These are phyloP conservation scores for Athalia circularis DNA, from an alignment of 2,888 invertebrate genomes.

Conservation along the genomic window DNA sequence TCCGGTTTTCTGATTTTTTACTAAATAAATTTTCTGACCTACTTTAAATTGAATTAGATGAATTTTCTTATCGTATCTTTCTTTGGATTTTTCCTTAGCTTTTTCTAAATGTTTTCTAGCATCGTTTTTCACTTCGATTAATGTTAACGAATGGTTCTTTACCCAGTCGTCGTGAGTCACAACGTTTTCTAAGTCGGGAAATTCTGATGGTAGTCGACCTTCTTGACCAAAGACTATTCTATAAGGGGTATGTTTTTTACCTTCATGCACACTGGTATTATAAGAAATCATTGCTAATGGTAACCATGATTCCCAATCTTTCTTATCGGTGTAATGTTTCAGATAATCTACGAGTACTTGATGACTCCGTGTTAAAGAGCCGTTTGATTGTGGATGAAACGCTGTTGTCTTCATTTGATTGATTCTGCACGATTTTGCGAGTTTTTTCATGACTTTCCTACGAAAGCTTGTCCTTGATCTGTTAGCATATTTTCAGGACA, in stretches of 20 bases:
- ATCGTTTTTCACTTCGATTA: conserved; percentile 51
- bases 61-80: conserved; percentile 15
- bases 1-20: not conserved
- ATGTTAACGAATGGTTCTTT: conserved; percentile 49
- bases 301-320: conserved; percentile 45
- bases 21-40: not conserved
- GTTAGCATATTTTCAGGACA: conserved; percentile 49
- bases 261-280: conserved; percentile 48
- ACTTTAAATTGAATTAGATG: not conserved
- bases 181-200: not conserved
- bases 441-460: conserved; percentile 25
- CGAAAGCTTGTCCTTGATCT: conserved; percentile 53
- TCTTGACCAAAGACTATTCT: conserved; percentile 30
- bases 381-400: conserved; percentile 44
- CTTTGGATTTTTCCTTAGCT: conserved; percentile 4
- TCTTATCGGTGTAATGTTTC: conserved; percentile 41
- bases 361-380: conserved; percentile 37
- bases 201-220: conserved; percentile 31
- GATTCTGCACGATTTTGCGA: conserved; percentile 38
- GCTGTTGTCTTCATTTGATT: conserved; percentile 36
- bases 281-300: conserved; percentile 46
- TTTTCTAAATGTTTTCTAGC: conserved; percentile 53
- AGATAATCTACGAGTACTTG: conserved; percentile 38
- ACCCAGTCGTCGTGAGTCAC: conserved; percentile 51
- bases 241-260: conserved; percentile 46